Base-by-base conservation (phyloP, 2,113 vertebrate species). In the Isichthys henryi region DNA sequence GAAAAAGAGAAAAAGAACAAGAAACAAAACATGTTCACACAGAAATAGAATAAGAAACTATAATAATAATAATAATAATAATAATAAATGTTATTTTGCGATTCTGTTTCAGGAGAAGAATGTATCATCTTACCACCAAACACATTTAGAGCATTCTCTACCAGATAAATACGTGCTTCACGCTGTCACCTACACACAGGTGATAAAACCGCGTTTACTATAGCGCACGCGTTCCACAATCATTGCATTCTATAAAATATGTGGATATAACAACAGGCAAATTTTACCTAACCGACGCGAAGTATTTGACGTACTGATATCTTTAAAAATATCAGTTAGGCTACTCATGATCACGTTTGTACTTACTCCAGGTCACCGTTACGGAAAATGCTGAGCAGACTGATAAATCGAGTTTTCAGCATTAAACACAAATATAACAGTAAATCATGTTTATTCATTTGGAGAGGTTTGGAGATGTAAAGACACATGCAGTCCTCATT, bases 371-470 rank as follows among this genome's bases (percentile, higher is more conserved):
- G 35, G 6, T 23, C 56, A 49, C 45, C n/a, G 70, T 77, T 89
- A 74, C 74, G 27, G 27, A 77, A 91, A 62, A 90, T 89, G 90
- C 88, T 90, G 87, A 10, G 90, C 90, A 92, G 85, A 90, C 39
- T 87, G 90, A 91, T 92, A 84, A 89, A 90, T 27, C 62, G 87
- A 89, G 74, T 50, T 86, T 82, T 74, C 83, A 66, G 91, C 89
- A 89, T 89, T 77, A 91, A 89, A 77, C 86, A 89, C 80, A 85
- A 9, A 88, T 77, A 43, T 88, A 90, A 90, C 91, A 87, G 91
- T 84, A 92, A 92, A 92, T 92, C 88, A 92, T 86, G 90, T 87
- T 88, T 86, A 91, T 90, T 92, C 92, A 90, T 86, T 90, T 89
- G 58, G 58, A 31, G 82, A 52, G 89, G 84, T 19, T 35, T 3